These are phyloP conservation scores for Xanthia icteritia DNA, from an alignment of 2,888 invertebrate genomes.

Conservation along the genomic window DNA sequence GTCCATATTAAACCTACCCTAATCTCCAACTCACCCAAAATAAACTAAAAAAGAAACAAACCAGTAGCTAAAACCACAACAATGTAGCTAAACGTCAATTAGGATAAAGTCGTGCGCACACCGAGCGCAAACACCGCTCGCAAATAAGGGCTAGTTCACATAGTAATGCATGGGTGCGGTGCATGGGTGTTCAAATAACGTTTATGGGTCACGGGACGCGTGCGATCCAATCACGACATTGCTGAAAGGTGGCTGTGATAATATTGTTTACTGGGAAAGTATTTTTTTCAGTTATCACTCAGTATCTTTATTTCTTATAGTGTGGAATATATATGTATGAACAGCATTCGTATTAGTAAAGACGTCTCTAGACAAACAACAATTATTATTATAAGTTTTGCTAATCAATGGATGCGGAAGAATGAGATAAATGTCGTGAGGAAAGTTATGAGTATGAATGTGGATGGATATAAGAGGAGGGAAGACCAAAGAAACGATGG, in stretches of 20 bases:
- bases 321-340: not conserved
- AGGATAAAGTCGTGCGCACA: slow-evolving; percentile 77
- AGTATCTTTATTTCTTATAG: not conserved
- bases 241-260: slow-evolving; percentile 25
- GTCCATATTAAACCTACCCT: not conserved
- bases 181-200: slow-evolving; percentile 52
- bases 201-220: slow-evolving; percentile 71
- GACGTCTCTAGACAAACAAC: not conserved
- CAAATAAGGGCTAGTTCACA: slow-evolving; percentile 77
- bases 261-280: slow-evolving; percentile 7
- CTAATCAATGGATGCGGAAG: not conserved
- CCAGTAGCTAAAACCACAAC: slow-evolving; percentile 59
- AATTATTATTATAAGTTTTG: too few species aligned
- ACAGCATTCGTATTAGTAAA: not conserved
- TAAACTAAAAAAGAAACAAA: slow-evolving; percentile 44
- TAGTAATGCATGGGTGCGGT: slow-evolving; percentile 68
- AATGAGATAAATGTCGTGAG: not conserved
- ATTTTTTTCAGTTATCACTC: not conserved
- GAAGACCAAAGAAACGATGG: too few species aligned
- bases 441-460: too few species aligned
- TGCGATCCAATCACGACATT: slow-evolving; percentile 61
- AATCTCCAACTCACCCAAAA: slow-evolving; percentile 6
- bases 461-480: too few species aligned
- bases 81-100: slow-evolving; percentile 78
- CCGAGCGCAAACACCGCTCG: slow-evolving; percentile 71